Conservation (phyloP, 2,888 invertebrate species). For the Alcis repandata region DNA sequence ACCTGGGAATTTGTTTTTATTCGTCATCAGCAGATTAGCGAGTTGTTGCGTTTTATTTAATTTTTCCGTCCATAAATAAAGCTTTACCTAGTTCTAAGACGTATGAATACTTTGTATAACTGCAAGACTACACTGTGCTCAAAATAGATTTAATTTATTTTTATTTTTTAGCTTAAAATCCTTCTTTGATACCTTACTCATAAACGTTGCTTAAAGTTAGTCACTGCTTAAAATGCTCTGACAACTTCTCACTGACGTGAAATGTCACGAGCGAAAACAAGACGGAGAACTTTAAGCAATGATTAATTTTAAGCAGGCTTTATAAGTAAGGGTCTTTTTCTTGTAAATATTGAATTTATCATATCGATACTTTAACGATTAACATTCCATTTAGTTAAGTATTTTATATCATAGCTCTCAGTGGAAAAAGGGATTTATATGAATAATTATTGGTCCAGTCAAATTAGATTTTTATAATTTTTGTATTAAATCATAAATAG, state of each 20-base stretch:
- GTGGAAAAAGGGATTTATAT: slow-evolving; percentile 60
- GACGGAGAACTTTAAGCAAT: too few species aligned
- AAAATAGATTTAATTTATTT: slow-evolving; percentile 5
- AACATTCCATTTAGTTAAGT: not conserved
- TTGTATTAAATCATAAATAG: slow-evolving; percentile 57
- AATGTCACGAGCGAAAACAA: too few species aligned
- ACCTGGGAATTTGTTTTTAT: not conserved
- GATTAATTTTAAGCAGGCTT: too few species aligned
- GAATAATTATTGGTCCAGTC: slow-evolving; percentile 62
- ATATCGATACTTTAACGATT: not conserved
- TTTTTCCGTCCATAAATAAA: slow-evolving; percentile 69
- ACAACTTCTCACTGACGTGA: too few species aligned
- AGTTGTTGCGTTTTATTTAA: slow-evolving; percentile 10
- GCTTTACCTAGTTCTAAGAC: slow-evolving; percentile 73
- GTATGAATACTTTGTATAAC: slow-evolving; percentile 35
- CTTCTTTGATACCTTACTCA: too few species aligned
- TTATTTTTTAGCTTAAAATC: not conserved
- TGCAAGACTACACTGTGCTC: slow-evolving; percentile 15
- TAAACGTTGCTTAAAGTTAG: too few species aligned
- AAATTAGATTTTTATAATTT: slow-evolving; percentile 65
- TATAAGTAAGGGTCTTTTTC: too few species aligned
- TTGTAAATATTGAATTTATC: slow-evolving; percentile 3
- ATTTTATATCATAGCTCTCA: slow-evolving; percentile 57
- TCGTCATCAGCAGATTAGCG: too few species aligned
- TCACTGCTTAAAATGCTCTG: too few species aligned